Conservation (phyloP, 2,888 invertebrate genomes). For the Galeruca laticollis region DNA sequence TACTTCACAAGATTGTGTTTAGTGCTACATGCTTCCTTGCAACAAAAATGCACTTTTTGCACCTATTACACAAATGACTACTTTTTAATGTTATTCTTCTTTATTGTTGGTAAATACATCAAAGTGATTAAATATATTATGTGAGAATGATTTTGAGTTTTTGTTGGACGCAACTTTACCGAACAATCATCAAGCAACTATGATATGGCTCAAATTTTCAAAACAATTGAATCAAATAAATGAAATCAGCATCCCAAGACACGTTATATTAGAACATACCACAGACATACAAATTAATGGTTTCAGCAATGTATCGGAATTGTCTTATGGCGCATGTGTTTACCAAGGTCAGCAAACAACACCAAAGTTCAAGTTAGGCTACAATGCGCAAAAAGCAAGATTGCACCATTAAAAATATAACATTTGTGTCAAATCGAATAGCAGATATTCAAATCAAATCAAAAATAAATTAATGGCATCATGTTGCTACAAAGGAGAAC, state of each 20-base stretch:
- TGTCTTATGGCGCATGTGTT: slow-evolving; percentile 22
- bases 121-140: no score
- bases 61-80: no score
- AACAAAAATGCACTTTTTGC: no score
- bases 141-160: no score
- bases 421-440: no score
- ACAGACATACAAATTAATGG: slow-evolving; percentile 17
- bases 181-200: background rate
- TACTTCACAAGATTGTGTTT: no score
- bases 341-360: slow-evolving; percentile 1
- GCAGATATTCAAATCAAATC: background rate
- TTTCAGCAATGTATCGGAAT: slow-evolving; percentile 24
- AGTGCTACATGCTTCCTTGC: no score
- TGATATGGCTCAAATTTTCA: background rate
- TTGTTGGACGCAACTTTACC: slow-evolving; percentile 2
- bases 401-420: no score
- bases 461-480: background rate
- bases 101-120: no score
- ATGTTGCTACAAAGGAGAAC: background rate
- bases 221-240: background rate
- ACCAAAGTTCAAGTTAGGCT: no score
- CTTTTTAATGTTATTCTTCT: no score
- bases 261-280: background rate
- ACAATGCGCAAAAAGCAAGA: no score
- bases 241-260: background rate